phyloP scores from a whole-genome alignment of 1,140 invertebrate species.

The Tribolium madens region DNA sequence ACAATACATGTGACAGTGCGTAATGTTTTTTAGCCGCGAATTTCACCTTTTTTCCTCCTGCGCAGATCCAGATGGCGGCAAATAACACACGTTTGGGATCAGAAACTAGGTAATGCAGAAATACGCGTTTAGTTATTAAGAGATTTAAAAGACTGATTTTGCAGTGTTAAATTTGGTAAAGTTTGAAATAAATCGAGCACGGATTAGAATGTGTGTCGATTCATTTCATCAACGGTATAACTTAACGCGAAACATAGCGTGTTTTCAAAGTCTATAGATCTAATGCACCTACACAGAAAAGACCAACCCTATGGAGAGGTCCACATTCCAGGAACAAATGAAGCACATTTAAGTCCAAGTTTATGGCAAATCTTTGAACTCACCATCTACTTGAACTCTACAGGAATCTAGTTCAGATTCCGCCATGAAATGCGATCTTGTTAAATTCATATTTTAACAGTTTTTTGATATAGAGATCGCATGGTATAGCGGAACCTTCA shows the following conservation, averaged over 20 bases:
- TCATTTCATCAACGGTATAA: slow-evolving; percentile 7
- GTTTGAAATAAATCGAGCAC: slow-evolving; percentile 10
- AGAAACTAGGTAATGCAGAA: slow-evolving; percentile 68
- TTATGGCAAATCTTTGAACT: slow-evolving; percentile 45
- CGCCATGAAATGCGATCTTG: slow-evolving; percentile 61
- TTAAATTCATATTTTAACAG: not conserved
- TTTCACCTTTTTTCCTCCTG: slow-evolving; percentile 80
- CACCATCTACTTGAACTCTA: slow-evolving; percentile 56
- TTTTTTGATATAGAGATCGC: slow-evolving; percentile 56
- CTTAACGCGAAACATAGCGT: slow-evolving; percentile 38
- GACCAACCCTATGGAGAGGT: slow-evolving; percentile 60
- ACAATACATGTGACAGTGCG: slow-evolving; percentile 65
- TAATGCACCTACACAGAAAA: slow-evolving; percentile 64
- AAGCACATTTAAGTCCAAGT: slow-evolving; percentile 64
- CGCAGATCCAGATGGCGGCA: slow-evolving; percentile 71
- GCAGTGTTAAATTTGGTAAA: slow-evolving; percentile 6
- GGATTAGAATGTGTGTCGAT: not conserved
- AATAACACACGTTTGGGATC: slow-evolving; percentile 67
- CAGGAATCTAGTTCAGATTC: slow-evolving; percentile 58
- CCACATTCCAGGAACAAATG: slow-evolving; percentile 66
- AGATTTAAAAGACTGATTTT: not conserved
- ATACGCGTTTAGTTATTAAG: slow-evolving; percentile 63
- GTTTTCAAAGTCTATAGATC: slow-evolving; percentile 40
- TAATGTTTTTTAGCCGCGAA: slow-evolving; percentile 68
- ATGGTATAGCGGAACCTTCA: slow-evolving; percentile 61